Evolutionary conservation across 2,888 invertebrate species (phyloP), one percentile per base, ranked within the genome.

Genomic region (Xestoiulus laeticollis): DNA sequence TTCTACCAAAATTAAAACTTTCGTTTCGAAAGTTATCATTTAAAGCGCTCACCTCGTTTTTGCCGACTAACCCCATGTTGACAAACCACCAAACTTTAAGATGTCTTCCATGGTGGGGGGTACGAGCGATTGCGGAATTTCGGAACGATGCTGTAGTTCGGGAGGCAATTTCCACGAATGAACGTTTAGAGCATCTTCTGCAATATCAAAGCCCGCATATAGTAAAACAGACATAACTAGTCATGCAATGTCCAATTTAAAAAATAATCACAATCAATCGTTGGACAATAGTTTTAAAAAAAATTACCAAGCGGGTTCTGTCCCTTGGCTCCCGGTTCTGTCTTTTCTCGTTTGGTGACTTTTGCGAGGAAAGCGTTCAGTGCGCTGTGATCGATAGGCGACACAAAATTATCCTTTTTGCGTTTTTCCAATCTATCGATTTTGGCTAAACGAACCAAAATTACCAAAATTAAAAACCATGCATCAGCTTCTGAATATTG

Each of bases 131-230:
- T 38, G 85, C 2, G 85, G 85, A 32, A 85, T 6, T 5, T 85
- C 2, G 1, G 22, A 12, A n/a, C 10, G 16, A 16, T 85, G 26
- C 16, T 43, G 85, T 3, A 85, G 33, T 38, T 85, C 85, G 10
- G 22, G 22, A 32, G 85, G 85, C 8, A 85, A 2, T 43, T 8
- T 85, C 85, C 85, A 85, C 6, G 38, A 85, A 12, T 32, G 38
- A 1, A 85, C 85, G 12, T 85, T 85, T 22, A 85, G 85, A 30
- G 16, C 33, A 32, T 85, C 33, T 85, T 85, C 85, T 85, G 43
- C 3, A 85, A 85, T 85, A 33, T 43, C 8, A 85, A 38, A 85
- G 6, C 2, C 26, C 19, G 19, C 48, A 12, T 48, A 1, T 82
- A n/a, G n/a, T n/a, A 82, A 82, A 82, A 10, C 14, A 82, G 4